A percentile compares a stretch with the other conserved stretches of the same genome.
Evolutionary conservation across 2,113 vertebrate genomes (phyloP).

Genomic region (Lucifuga dentata): DNA sequence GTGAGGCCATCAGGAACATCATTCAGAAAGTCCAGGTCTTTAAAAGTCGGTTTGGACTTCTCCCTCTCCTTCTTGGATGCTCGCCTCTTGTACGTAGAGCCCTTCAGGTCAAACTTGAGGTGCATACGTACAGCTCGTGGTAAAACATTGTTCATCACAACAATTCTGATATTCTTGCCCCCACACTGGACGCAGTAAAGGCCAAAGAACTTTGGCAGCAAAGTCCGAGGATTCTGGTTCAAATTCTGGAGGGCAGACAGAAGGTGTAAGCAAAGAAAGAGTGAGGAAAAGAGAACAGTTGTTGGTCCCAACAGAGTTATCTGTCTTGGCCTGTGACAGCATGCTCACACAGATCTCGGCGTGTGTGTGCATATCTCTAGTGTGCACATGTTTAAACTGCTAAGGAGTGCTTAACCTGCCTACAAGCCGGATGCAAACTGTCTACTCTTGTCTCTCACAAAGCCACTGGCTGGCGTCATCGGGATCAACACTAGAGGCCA

Average conservation of each 20-base stretch:
- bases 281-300: constrained; percentile 11
- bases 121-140: constrained; percentile 96
- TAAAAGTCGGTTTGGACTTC: constrained; percentile 92
- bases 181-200: constrained; percentile 97
- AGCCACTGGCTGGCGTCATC: constrained; percentile 55
- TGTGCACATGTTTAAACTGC: constrained; percentile 30
- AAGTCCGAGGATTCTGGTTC: constrained; percentile 96
- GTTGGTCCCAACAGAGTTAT: too few relatives aligned
- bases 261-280: not conserved
- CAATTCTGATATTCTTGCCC: constrained; percentile 96
- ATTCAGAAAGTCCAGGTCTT: constrained; percentile 96
- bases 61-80: constrained; percentile 98
- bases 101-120: constrained; percentile 97
- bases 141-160: constrained; percentile 98
- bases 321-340: constrained; percentile 46
- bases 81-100: constrained; percentile 95
- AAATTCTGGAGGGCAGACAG: constrained; percentile 85
- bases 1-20: constrained; percentile 92
- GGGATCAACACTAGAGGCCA: constrained; percentile 18
- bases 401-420: constrained; percentile 43
- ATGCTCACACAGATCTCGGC: constrained; percentile 35
- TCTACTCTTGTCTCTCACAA: constrained; percentile 32
- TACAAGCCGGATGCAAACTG: constrained; percentile 12
- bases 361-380: not conserved
- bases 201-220: constrained; percentile 98